Base-by-base conservation (phyloP, 2,797 vertebrate species). In the Sparus aurata region DNA sequence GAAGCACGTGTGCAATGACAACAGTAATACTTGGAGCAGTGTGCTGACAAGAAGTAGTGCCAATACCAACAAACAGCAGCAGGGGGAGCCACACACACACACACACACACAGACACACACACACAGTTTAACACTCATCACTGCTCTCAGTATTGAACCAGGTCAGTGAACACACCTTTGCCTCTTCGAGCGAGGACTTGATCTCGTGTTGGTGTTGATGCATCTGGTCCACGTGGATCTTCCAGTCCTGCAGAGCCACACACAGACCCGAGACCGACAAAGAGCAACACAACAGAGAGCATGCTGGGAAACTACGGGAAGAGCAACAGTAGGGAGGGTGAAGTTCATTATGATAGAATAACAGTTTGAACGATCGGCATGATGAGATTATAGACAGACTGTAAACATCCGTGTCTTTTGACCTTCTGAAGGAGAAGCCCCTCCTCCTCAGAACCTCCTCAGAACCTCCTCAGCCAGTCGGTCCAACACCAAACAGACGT, bases 151-250 rank as follows among this genome's bases (percentile, higher is more conserved):
- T n/a, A n/a, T n/a, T n/a, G n/a, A n/a, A n/a, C n/a, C n/a, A n/a
- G n/a, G 1, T 47, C 80, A 58, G 18, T 71, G 52, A 85, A 88
- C 64, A 9, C 72, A 99, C 98, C 96, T 95, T 97, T 61, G 98
- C 94, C 69, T 99, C 98, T 86, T 95, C 96, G 79, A 99, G 94
- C 13, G 98, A 97, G 45, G 95, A 95, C 87, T 96, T 96, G 89
- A 98, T 99, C 59, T 96, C 97, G 73, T 96, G 96, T 92, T 95
- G 95, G 90, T 99, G 97, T 66, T 98, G 98, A 86, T 98, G 98
- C 97, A 99, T 99, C 94, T 99, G 98, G 91, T 98, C 98, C 83
- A 99, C 94, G 11, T 98, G 98, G 89, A 97, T 94, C 91, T 98
- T 96, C 98, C 98, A 99, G 75, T 99, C 98, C 98, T 99, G 85